Percentiles rank a stretch among this genome's conserved stretches.
Conservation (phyloP, 2,797 vertebrate genomes). For the Austrolebias charrua region DNA sequence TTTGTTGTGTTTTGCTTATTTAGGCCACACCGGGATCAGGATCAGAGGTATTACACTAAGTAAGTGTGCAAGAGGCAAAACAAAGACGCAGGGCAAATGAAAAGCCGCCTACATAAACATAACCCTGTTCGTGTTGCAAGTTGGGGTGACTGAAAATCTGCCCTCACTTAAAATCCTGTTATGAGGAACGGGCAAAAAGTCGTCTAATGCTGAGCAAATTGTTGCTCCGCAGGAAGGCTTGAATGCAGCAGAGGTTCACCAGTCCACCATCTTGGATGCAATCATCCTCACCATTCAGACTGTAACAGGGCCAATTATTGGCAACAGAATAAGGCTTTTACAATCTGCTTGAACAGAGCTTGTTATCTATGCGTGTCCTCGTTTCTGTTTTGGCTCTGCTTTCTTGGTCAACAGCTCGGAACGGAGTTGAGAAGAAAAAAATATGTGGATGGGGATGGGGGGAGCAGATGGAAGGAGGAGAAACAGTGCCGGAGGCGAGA, state of each 20-base stretch:
- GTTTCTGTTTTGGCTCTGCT: constrained; percentile 55
- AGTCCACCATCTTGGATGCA: constrained; percentile 19
- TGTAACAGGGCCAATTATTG: constrained; percentile 66
- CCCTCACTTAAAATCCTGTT: neutral
- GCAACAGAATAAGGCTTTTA: constrained; percentile 47
- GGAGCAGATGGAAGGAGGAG: constrained; percentile 44
- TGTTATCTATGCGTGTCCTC: constrained; percentile 63
- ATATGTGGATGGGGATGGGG: neutral
- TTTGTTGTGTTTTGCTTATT: constrained; percentile 44
- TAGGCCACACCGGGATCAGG: constrained; percentile 44
- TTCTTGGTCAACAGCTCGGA: constrained; percentile 47
- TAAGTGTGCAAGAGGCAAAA: too few species aligned
- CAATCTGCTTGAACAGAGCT: constrained; percentile 65
- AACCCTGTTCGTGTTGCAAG: constrained; percentile 6
- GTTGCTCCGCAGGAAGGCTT: neutral
- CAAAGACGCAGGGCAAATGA: too few species aligned
- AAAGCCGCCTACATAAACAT: constrained; percentile 1
- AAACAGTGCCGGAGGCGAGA: constrained; percentile 31
- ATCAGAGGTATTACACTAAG: constrained; percentile 35
- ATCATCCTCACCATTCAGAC: constrained; percentile 31
- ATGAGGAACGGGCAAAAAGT: neutral
- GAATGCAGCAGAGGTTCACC: constrained; percentile 1
- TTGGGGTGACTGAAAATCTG: neutral
- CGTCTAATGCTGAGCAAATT: constrained; percentile 18
- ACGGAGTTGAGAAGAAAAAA: neutral